Evolutionary conservation across 2,888 invertebrate genomes (phyloP).

Genomic region (Drosophila kambysellisi): DNA sequence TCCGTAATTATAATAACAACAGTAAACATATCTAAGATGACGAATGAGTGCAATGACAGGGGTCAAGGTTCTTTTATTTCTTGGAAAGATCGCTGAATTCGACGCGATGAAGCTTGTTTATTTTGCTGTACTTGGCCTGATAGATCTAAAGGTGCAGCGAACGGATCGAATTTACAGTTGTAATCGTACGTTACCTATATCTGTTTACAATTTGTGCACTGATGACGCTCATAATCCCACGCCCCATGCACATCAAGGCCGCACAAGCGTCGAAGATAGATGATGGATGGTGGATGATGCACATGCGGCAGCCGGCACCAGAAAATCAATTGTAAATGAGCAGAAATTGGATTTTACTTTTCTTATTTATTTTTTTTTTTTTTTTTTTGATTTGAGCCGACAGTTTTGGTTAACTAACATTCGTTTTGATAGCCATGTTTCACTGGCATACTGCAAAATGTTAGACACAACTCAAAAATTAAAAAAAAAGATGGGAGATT

Average conservation of each 20-base stretch:
- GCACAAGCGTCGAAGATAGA: not conserved
- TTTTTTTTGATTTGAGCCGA: not conserved
- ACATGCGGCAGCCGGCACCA: conserved; percentile 1
- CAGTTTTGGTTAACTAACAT: not conserved
- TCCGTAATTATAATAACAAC: not conserved
- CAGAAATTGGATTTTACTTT: not conserved
- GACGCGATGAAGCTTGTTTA: not conserved
- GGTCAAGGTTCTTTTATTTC: no score
- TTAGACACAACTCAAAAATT: not conserved
- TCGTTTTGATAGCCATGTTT: not conserved
- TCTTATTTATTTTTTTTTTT: no score
- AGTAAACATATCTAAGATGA: not conserved
- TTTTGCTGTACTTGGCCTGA: not conserved
- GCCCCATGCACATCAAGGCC: conserved; percentile 6
- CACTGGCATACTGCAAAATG: not conserved
- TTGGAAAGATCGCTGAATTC: not conserved
- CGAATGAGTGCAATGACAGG: no score
- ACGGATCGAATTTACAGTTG: conserved; percentile 8
- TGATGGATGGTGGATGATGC: conserved; percentile 1
- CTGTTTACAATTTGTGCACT: conserved; percentile 19
- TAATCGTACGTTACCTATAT: conserved; percentile 30
- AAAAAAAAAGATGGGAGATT: no score
- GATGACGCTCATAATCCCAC: conserved; percentile 3
- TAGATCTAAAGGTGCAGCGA: conserved; percentile 15
- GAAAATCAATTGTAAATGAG: not conserved